These are phyloP conservation scores for Lysandra coridon DNA, from an alignment of 2,888 invertebrate species.

Conservation along the genomic window DNA sequence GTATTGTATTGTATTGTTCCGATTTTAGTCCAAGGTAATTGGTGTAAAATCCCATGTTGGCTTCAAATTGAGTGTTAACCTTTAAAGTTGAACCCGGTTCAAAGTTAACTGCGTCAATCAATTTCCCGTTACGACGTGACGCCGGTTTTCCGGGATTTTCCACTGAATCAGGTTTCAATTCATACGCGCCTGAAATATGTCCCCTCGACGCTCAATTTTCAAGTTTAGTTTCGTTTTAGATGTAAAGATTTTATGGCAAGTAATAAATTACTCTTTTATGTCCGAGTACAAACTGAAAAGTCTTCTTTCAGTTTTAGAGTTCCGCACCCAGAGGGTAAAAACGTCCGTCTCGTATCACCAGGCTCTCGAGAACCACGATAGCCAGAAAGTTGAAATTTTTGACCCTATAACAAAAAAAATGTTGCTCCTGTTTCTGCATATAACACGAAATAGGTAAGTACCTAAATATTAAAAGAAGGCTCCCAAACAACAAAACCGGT, in stretches of 20 bases:
- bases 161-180: not conserved
- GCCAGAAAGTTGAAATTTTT: too few relatives aligned
- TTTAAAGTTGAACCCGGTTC: not conserved
- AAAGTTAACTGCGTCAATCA: constrained; percentile 20
- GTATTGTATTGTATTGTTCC: not conserved
- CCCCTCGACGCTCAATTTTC: not conserved
- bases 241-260: not conserved
- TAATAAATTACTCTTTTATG: not conserved
- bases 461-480: too few relatives aligned
- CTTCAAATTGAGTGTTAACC: constrained; percentile 16
- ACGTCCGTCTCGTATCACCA: too few relatives aligned
- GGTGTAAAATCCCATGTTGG: not conserved
- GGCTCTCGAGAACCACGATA: not conserved
- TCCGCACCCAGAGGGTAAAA: not conserved
- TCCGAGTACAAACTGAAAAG: not conserved
- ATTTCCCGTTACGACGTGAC: constrained; percentile 14
- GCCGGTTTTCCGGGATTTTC: constrained; percentile 15
- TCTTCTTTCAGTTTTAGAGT: not conserved
- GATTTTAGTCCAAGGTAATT: not conserved
- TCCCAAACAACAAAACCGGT: too few relatives aligned
- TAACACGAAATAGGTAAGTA: too few relatives aligned
- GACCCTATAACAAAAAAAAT: too few relatives aligned
- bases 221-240: not conserved
- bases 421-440: too few relatives aligned
- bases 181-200: not conserved